Conservation (phyloP, 2,888 invertebrate species). For the Caenorhabditis sp. region DNA sequence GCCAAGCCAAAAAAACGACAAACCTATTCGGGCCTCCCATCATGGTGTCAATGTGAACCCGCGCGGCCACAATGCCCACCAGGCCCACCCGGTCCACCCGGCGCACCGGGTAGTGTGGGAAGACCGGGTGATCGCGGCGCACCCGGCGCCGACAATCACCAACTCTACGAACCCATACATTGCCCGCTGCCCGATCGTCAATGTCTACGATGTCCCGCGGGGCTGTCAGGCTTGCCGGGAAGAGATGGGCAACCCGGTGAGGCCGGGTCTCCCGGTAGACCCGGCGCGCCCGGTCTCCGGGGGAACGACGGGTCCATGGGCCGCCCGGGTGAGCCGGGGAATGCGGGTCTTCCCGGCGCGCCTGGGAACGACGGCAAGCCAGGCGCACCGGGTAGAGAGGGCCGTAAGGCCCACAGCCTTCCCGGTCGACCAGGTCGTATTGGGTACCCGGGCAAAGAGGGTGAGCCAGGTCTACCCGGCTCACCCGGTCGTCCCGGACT, state of each 20-base stretch:
- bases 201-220: constrained; percentile 28
- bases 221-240: constrained; percentile 31
- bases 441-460: constrained; percentile 38
- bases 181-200: constrained; percentile 19
- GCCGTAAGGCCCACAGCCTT: constrained; percentile 24
- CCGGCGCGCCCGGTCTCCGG: constrained; percentile 38
- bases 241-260: constrained; percentile 36
- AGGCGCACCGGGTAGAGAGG: constrained; percentile 39
- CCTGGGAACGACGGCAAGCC: constrained; percentile 37
- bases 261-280: constrained; percentile 33
- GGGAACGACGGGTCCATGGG: constrained; percentile 44
- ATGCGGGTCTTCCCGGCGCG: constrained; percentile 22
- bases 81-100: constrained; percentile 36
- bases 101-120: constrained; percentile 28
- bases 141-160: constrained; percentile 31
- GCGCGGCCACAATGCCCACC: constrained; percentile 34
- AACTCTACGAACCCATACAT: constrained; percentile 28
- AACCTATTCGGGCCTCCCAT: constrained; percentile 30
- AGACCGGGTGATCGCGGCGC: constrained; percentile 26
- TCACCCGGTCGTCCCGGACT: constrained; percentile 29
- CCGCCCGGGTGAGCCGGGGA: constrained; percentile 31
- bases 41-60: constrained; percentile 40
- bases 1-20: constrained; percentile 32
- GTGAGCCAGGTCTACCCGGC: constrained; percentile 36
- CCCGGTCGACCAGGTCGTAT: constrained; percentile 34